Evolutionary conservation across 2,797 vertebrate genomes (phyloP).

Genomic region (Poeciliopsis turneri): DNA sequence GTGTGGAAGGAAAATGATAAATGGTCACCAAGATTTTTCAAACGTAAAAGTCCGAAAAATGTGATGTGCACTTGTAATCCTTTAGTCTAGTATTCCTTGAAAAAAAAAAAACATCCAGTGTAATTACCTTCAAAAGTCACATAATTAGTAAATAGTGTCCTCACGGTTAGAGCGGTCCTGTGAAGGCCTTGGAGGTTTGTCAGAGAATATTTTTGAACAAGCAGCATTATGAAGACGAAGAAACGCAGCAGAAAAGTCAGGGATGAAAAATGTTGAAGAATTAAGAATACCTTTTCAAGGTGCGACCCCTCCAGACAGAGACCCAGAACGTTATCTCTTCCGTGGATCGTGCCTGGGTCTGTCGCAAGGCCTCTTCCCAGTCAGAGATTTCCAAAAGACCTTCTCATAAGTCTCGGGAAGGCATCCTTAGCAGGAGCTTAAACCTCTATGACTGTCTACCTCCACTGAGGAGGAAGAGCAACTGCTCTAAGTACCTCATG

Average conservation of each 20-base stretch:
- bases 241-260: neutral
- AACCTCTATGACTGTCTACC: neutral
- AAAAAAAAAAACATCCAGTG: neutral
- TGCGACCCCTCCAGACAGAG: neutral
- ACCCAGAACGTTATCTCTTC: neutral
- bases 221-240: neutral
- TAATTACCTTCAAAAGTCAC: neutral
- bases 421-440: neutral
- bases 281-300: neutral
- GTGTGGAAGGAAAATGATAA: neutral
- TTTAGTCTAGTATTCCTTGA: neutral
- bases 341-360: neutral
- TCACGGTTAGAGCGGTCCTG: neutral
- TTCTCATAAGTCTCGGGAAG: neutral
- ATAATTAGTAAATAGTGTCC: neutral
- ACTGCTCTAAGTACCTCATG: constrained; percentile 1
- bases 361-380: neutral
- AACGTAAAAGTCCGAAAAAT: neutral
- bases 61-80: neutral
- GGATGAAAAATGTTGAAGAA: neutral
- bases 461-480: neutral
- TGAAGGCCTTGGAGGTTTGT: neutral
- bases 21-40: neutral
- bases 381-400: neutral
- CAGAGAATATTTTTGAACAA: neutral